Conservation (phyloP, 2,797 vertebrate genomes). For the Parambassis ranga region DNA sequence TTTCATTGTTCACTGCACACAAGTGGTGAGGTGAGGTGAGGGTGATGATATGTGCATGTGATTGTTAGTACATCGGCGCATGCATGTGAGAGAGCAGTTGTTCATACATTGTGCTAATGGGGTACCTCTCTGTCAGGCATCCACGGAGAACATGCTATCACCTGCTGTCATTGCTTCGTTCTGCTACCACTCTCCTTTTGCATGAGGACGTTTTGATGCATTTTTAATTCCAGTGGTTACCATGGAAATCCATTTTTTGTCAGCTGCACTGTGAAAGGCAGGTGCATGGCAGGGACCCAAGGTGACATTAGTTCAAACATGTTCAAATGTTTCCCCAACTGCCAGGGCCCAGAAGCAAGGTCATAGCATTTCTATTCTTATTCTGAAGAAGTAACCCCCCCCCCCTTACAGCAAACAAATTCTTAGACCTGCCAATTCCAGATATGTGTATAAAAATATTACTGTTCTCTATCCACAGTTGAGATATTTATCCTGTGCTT, state of each 20-base stretch:
- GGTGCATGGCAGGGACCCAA: conserved; percentile 66
- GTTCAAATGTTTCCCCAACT: conserved; percentile 64
- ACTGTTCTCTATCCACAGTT: neutral
- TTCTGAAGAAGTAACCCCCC: conserved; percentile 30
- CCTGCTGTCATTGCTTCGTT: conserved; percentile 53
- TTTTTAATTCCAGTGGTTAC: conserved; percentile 77
- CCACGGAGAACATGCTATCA: conserved; percentile 35
- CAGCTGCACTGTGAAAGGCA: conserved; percentile 58
- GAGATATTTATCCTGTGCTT: neutral
- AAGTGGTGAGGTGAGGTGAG: conserved; percentile 50
- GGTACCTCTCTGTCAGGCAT: conserved; percentile 60
- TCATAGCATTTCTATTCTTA: conserved; percentile 46
- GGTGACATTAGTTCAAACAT: conserved; percentile 70
- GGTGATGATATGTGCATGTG: conserved; percentile 47
- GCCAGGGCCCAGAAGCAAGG: conserved; percentile 60
- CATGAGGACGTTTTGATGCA: conserved; percentile 67
- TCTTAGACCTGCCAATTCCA: neutral
- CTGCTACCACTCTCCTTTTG: conserved; percentile 53
- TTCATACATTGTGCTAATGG: conserved; percentile 50
- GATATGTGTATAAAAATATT: conserved; percentile 1
- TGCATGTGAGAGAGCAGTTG: conserved; percentile 24
- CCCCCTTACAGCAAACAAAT: conserved; percentile 5
- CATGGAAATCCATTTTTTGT: conserved; percentile 66
- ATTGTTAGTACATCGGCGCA: conserved; percentile 40
- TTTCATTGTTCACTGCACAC: conserved; percentile 62